Conservation (phyloP, 2,113 vertebrate species). For the Macaca nemestrina region DNA sequence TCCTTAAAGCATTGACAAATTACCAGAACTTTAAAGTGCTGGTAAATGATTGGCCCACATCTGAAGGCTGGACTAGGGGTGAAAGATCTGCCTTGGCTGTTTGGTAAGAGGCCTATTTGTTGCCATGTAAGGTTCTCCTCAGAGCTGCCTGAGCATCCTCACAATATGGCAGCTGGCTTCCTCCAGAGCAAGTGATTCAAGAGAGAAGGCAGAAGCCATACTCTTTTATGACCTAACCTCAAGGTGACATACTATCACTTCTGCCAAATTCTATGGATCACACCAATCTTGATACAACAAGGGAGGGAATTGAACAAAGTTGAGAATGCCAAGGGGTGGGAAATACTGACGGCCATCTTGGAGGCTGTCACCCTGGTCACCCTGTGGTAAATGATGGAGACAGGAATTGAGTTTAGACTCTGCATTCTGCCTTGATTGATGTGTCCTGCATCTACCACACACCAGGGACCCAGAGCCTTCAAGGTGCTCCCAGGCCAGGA, state of each 20-base stretch:
- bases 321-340: not conserved
- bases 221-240: not conserved
- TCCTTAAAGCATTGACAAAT: too few relatives aligned
- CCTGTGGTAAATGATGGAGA: not conserved
- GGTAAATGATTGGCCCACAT: not conserved
- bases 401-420: not conserved
- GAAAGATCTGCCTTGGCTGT: not conserved
- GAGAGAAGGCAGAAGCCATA: not conserved
- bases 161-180: not conserved
- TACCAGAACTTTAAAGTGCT: too few relatives aligned
- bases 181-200: not conserved
- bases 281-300: too few relatives aligned
- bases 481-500: not conserved
- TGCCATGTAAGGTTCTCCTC: not conserved
- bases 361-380: not conserved
- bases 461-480: not conserved
- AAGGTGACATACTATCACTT: not conserved
- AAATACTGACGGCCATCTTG: not conserved
- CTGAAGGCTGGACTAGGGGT: not conserved
- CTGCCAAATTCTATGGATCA: not conserved
- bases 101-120: not conserved
- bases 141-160: not conserved
- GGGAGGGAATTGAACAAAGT: not conserved
- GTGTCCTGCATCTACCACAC: too few relatives aligned
- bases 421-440: not conserved